These are phyloP conservation scores for Trypoxylon attenuatum DNA, from an alignment of 2,888 invertebrate species.

Conservation along the genomic window DNA sequence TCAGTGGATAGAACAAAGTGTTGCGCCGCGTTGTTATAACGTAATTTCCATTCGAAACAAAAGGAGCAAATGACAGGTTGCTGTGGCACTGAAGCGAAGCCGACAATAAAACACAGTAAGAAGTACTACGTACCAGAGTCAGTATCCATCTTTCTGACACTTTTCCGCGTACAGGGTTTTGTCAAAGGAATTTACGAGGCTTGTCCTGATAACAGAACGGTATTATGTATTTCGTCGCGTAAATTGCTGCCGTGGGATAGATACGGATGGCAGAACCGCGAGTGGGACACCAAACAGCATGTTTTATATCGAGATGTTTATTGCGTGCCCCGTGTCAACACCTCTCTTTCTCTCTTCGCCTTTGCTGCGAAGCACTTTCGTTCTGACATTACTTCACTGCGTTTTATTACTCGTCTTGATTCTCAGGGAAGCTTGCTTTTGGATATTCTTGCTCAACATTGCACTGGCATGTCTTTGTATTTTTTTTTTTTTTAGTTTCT, in stretches of 20 bases:
- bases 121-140: neutral
- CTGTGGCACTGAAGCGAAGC: neutral
- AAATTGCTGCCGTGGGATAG: neutral
- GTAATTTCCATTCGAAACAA: neutral
- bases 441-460: no score
- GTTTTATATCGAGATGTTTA: slow-evolving; percentile 29
- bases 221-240: slow-evolving; percentile 11
- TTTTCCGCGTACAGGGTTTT: neutral
- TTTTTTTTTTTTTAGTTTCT: no score
- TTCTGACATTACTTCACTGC: neutral
- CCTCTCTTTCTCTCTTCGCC: slow-evolving; percentile 4
- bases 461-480: no score
- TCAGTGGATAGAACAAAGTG: no score
- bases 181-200: slow-evolving; percentile 15
- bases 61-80: neutral
- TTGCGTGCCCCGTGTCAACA: no score
- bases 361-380: neutral
- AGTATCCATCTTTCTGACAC: neutral
- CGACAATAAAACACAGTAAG: neutral
- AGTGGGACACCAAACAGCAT: slow-evolving; percentile 6
- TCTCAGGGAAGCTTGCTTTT: no score
- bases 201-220: slow-evolving; percentile 4
- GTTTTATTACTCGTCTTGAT: no score
- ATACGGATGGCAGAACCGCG: neutral
- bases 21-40: no score